Evolutionary conservation across 2,797 vertebrate genomes (phyloP).

Genomic region (Lacerta bilineata): DNA sequence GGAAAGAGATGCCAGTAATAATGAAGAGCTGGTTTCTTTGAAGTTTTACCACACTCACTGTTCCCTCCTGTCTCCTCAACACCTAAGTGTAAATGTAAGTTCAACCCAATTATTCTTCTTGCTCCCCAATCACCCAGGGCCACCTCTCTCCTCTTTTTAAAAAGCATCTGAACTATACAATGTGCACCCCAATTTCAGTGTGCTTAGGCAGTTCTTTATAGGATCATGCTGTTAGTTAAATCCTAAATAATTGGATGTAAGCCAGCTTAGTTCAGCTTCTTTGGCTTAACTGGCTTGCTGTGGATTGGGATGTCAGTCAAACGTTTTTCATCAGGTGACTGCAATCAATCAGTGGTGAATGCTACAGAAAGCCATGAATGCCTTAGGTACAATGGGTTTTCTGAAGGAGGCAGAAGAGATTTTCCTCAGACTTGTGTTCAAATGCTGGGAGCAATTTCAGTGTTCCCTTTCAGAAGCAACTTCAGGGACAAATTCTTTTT

Average conservation of each 20-base stretch:
- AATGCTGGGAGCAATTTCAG: neutral
- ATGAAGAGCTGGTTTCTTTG: neutral
- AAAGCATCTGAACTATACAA: neutral
- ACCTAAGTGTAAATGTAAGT: neutral
- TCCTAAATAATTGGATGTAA: slow-evolving; percentile 26
- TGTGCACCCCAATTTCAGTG: neutral
- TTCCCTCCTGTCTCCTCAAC: neutral
- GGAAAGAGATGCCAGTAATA: neutral
- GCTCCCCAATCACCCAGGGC: too few relatives aligned
- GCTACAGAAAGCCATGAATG: neutral
- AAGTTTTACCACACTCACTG: neutral
- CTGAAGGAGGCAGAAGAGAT: neutral
- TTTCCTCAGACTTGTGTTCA: neutral
- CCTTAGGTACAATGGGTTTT: neutral
- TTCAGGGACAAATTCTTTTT: too few relatives aligned
- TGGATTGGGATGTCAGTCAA: neutral
- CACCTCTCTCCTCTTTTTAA: neutral
- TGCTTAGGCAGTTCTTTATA: neutral
- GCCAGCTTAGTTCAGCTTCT: neutral
- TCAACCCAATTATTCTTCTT: neutral
- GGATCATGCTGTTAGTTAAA: neutral
- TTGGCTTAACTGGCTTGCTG: neutral
- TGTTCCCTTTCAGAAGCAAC: too few relatives aligned
- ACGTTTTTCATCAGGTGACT: neutral
- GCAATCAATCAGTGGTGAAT: neutral